Evolutionary conservation across 2,888 invertebrate genomes (phyloP).

Genomic region (Tenodera sinensis): DNA sequence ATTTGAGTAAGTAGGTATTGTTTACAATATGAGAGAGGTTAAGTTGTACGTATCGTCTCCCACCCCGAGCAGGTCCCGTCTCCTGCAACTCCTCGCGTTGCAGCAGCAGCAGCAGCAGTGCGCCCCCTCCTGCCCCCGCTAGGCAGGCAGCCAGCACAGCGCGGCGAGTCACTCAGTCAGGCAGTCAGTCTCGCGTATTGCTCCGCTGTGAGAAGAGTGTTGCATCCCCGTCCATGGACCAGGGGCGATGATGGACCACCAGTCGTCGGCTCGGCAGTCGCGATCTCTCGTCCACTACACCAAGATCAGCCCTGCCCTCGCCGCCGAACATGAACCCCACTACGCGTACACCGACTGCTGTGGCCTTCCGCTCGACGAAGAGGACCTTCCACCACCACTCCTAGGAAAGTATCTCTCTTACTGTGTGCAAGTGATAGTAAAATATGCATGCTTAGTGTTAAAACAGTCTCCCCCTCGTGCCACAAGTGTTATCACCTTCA

Average conservation of each 20-base stretch:
- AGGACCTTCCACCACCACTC: neutral
- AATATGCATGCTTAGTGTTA: too few relatives aligned
- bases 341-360: conserved; percentile 29
- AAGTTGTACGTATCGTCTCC: neutral
- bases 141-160: neutral
- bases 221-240: neutral
- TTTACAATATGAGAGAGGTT: too few relatives aligned
- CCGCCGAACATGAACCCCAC: conserved; percentile 21
- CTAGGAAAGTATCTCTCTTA: conserved; percentile 14
- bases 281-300: conserved; percentile 27
- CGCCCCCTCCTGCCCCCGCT: neutral
- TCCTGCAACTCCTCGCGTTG: neutral
- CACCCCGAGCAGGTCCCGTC: neutral
- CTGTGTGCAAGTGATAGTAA: too few relatives aligned
- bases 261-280: conserved; percentile 2
- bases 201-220: neutral
- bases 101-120: neutral
- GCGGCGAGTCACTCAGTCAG: neutral
- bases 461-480: too few relatives aligned
- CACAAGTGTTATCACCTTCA: too few relatives aligned
- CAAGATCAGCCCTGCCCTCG: conserved; percentile 20
- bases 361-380: conserved; percentile 14
- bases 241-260: conserved; percentile 6
- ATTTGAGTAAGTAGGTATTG: too few relatives aligned
- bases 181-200: neutral